phyloP scores from a whole-genome alignment of 2,113 vertebrate genomes.

The Alethe diademata region DNA sequence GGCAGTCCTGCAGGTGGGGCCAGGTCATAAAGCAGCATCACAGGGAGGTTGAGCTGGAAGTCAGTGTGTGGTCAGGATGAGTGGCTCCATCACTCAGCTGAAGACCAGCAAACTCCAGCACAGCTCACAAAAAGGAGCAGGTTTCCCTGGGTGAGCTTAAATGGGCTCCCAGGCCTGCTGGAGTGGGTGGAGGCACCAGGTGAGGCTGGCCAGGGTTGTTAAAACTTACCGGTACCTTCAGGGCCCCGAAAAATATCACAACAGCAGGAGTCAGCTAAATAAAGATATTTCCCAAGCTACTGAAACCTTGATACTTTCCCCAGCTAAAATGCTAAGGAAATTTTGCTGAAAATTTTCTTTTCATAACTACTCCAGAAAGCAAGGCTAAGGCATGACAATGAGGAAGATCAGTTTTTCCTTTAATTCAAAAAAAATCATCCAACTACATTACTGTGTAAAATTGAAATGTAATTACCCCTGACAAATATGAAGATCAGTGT shows the following conservation, averaged over 20 bases:
- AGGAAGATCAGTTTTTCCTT: background rate
- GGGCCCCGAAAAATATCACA: background rate
- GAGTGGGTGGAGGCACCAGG: background rate
- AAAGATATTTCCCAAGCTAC: background rate
- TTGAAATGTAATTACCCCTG: background rate
- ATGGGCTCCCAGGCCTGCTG: background rate
- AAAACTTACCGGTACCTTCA: background rate
- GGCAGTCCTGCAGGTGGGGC: background rate
- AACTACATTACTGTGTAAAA: background rate
- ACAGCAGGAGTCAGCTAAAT: background rate
- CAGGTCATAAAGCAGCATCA: background rate
- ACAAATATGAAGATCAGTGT: background rate
- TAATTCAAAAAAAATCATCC: background rate
- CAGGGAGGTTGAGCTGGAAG: background rate
- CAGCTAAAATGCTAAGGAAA: background rate
- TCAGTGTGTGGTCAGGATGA: background rate
- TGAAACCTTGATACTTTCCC: background rate
- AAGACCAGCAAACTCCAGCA: background rate
- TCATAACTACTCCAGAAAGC: background rate
- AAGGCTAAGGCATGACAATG: background rate
- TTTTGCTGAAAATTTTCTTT: background rate
- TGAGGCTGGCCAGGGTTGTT: background rate
- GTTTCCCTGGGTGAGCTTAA: background rate
- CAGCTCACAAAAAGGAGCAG: fast-evolving
- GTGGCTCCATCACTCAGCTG: fast-evolving